Evolutionary conservation across 2,797 vertebrate species (phyloP), one percentile per base, ranked within the genome.

Genomic region (Paramormyrops hopkinsi): DNA sequence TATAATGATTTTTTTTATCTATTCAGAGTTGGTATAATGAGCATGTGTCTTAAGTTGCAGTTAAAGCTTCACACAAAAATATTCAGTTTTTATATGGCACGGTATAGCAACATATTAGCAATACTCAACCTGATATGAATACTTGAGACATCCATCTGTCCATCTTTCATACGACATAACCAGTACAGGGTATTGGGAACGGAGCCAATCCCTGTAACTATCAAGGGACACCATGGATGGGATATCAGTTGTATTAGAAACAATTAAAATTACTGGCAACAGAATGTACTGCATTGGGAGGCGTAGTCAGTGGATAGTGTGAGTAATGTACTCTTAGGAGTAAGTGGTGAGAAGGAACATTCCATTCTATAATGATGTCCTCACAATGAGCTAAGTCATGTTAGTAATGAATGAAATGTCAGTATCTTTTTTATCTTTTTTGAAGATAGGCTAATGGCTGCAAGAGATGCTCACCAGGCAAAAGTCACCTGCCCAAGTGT

Each of bases 401-500:
- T 88, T 88, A 50, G 19, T n/a, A 65, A 37, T 69, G 33, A 48
- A 65, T 69, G 54, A 48, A 88, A 88, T 22, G 44, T 46, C 56
- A 48, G 37, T 48, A 48, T 62, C 76, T 7, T 25, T 56, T 65
- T 56, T 37, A 87, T 29, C 29, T 29, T 86, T 86, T 48, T 46
- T 54, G 22, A 86, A 59, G 53, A 56, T 4, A 41, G 19, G 8
- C 12, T 41, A 3, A 51, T 37, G 51, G 51, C 25, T 87, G 50
- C 33, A 19, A 33, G 53, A 14, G 19, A 87, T 37, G n/a, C 12
- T 25, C 11, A 59, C 33, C 7, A 33, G 79, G 56, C 59, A 53
- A 51, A 88, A 59, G 90, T 84, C 84, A 76, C 51, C 33, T 29
- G 44, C 56, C 84, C 53, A 82, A 69, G 89, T 88, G 87, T 93